A percentile compares a stretch with the other conserved stretches of the same genome.
Conservation (phyloP, 2,888 invertebrate genomes). For the Belgica antarctica region DNA sequence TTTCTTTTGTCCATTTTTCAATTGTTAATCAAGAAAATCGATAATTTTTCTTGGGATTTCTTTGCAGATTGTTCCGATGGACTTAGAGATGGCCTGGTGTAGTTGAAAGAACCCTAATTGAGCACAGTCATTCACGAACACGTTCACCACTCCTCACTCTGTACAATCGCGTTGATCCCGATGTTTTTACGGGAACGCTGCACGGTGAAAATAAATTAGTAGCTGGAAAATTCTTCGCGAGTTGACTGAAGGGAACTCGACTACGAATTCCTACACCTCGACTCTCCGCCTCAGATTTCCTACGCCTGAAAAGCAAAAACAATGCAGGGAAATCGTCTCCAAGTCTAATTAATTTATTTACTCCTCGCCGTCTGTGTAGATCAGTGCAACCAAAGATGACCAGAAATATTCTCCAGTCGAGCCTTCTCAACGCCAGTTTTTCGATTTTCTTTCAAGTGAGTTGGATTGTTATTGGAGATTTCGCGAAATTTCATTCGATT, state of each 20-base stretch:
- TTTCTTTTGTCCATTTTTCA: constrained; percentile 55
- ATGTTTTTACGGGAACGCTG: no score
- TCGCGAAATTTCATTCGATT: not conserved
- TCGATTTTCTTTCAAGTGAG: constrained; percentile 40
- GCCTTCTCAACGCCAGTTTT: constrained; percentile 27
- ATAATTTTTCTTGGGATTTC: not conserved
- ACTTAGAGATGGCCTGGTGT: not conserved
- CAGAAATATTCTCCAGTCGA: constrained; percentile 29
- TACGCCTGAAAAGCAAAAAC: no score
- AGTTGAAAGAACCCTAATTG: not conserved
- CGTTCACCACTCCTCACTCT: not conserved
- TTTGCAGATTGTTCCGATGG: not conserved
- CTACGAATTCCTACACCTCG: no score
- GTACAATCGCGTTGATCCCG: no score
- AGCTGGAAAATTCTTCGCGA: not conserved
- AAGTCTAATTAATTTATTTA: no score
- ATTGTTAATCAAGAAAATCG: not conserved
- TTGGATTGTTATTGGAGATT: not conserved
- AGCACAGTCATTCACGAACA: not conserved
- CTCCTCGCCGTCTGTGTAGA: no score
- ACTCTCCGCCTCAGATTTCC: no score
- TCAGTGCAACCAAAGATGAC: no score
- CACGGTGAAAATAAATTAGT: no score
- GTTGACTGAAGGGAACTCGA: not conserved
- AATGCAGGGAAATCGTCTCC: no score